Base-by-base conservation (phyloP, 2,888 invertebrate species). In the Drosophila lutescens region DNA sequence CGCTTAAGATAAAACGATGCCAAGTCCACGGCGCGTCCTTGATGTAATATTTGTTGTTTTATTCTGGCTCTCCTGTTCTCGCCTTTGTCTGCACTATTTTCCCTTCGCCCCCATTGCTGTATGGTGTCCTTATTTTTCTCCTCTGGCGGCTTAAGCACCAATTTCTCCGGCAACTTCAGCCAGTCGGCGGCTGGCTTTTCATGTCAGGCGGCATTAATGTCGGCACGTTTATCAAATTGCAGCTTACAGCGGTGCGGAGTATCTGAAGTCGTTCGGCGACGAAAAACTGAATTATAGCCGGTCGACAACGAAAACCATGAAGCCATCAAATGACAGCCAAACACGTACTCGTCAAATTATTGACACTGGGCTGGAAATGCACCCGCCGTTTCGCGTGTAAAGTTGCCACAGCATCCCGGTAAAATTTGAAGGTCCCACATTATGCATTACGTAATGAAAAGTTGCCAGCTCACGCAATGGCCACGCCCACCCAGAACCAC, bases 201-300 rank as follows among this genome's bases (percentile, higher is more conserved):
- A 77, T 73, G 73, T 71, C 60, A 78, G 69, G 53, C 75, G 51
- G 65, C 83, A 75, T 76, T 80, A 83, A 75, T 80, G 83, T 66
- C 66, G 74, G 74, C 86, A 78, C 83, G 79, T 79, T 84, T 80
- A 78, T 80, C 78, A 79, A 83, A 83, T 80, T 86, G 77, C 73
- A 76, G 75, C 59, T 75, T 65, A 69, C 61, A 69, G 58, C 38
- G 62, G 41, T 43, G 50, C 51, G 13, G 47, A 15, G 54, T 36
- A 41, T 54, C 44, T 49, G 49, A 49, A 49, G 49, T 49, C 49
- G 58, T 40, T 61, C 50, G 34, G 30, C 56, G 53, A 49, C 59
- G 41, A 40, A 46, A 58, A 78, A 54, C 55, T 41, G 63, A 78
- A 68, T 68, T 74, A 55, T 30, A 66, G 62, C 56, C 47, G 32